phyloP scores from a whole-genome alignment of 1,140 invertebrate genomes.

The Phymastichus coffea region DNA sequence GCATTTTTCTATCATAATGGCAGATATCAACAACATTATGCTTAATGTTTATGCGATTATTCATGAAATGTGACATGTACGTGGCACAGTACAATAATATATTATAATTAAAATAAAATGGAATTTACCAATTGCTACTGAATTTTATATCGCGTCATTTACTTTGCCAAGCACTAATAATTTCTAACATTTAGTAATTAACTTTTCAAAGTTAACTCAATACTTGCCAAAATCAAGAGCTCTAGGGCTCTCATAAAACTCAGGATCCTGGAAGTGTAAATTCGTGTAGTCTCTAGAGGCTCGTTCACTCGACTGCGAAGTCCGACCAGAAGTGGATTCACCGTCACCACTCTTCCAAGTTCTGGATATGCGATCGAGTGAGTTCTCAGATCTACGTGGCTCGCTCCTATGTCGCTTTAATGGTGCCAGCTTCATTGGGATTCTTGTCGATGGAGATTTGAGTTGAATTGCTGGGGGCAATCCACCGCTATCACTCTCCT shows the following conservation, averaged over 20 bases:
- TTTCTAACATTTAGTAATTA: too few relatives aligned
- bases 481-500: conserved; percentile 26
- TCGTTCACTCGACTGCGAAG: conserved; percentile 42
- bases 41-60: too few relatives aligned
- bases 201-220: too few relatives aligned
- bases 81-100: too few relatives aligned
- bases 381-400: background rate
- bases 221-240: conserved; percentile 31
- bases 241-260: conserved; percentile 49
- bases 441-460: conserved; percentile 38
- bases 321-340: conserved; percentile 5
- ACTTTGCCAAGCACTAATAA: too few relatives aligned
- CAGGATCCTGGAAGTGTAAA: conserved; percentile 47
- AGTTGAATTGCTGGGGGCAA: conserved; percentile 23
- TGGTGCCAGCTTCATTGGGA: conserved; percentile 48
- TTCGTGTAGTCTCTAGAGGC: conserved; percentile 51
- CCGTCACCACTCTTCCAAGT: conserved; percentile 20
- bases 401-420: conserved; percentile 41
- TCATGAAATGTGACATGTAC: too few relatives aligned
- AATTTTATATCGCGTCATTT: too few relatives aligned
- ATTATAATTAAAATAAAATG: too few relatives aligned
- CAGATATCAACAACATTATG: too few relatives aligned
- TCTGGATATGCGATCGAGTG: conserved; percentile 34
- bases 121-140: too few relatives aligned
- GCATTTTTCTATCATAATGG: too few relatives aligned